These are phyloP conservation scores for Gasterosteus aculeatus DNA, from an alignment of 2,113 vertebrate species.

Conservation along the genomic window DNA sequence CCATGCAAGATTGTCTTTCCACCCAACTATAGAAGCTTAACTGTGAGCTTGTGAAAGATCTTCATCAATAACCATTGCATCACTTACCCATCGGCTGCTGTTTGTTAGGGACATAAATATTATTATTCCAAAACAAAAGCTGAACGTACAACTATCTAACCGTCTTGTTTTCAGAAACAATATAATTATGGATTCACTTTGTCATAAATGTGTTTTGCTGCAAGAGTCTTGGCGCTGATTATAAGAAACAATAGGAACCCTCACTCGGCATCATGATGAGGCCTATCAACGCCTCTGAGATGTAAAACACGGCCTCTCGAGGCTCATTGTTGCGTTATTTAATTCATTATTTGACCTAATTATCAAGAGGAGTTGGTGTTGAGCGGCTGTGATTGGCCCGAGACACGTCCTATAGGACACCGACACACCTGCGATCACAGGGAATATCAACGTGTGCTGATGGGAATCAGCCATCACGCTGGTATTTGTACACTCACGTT, in stretches of 20 bases:
- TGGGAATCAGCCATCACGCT: constrained; percentile 55
- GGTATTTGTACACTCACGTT: constrained; percentile 59
- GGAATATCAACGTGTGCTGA: constrained; percentile 54
- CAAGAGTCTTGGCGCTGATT: constrained; percentile 23
- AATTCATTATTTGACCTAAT: constrained; percentile 64
- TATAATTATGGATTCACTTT: not conserved
- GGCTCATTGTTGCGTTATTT: constrained; percentile 58
- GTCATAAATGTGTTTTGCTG: not conserved
- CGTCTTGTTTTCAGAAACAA: not conserved
- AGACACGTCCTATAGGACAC: constrained; percentile 46
- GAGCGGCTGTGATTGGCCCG: constrained; percentile 37
- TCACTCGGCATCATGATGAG: constrained; percentile 60
- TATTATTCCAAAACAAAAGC: not conserved
- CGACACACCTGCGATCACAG: constrained; percentile 65
- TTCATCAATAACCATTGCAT: constrained; percentile 25
- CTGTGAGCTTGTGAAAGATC: constrained; percentile 28
- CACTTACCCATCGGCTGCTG: constrained; percentile 8
- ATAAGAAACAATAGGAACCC: constrained; percentile 48
- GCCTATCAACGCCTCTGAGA: constrained; percentile 74
- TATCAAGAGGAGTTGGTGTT: constrained; percentile 38
- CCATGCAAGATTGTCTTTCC: not conserved
- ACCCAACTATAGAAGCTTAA: not conserved
- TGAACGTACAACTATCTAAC: not conserved
- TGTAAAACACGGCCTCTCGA: constrained; percentile 66
- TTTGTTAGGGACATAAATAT: not conserved